Percentiles rank a stretch among this genome's conserved stretches.
Conservation (phyloP, 92 coral and sea anemone species). For the Diadumene lineata region DNA sequence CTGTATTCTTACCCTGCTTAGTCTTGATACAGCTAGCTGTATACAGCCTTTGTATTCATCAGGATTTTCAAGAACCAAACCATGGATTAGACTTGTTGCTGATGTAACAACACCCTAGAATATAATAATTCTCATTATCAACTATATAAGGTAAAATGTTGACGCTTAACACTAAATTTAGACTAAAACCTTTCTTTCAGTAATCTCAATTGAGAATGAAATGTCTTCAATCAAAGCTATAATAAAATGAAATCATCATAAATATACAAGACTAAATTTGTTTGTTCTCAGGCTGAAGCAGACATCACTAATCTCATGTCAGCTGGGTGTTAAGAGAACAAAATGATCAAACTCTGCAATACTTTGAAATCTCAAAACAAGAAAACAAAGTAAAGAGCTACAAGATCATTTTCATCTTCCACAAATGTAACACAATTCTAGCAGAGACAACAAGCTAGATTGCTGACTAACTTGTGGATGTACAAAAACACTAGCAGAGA, state of each 20-base stretch:
- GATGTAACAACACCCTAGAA: conserved; percentile 95
- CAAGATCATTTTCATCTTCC: conserved; percentile 28
- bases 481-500: too few species aligned
- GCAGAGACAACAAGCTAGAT: conserved; percentile 19
- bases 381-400: conserved; percentile 14
- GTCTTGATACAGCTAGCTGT: conserved; percentile 92
- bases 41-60: conserved; percentile 99
- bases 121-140: too few species aligned
- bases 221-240: too few species aligned
- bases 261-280: neutral
- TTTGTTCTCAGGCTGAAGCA: conserved; percentile 31
- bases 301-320: neutral
- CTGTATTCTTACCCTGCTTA: conserved; percentile 79
- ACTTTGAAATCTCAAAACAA: conserved; percentile 27
- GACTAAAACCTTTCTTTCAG: too few species aligned
- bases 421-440: conserved; percentile 36
- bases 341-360: conserved; percentile 17
- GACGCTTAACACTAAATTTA: too few species aligned
- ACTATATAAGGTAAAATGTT: too few species aligned
- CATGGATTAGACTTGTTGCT: conserved; percentile 91
- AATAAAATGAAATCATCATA: too few species aligned
- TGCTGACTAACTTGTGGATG: conserved; percentile 38
- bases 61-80: conserved; percentile 76
- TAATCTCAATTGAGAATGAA: too few species aligned
- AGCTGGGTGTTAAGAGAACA: conserved; percentile 24